Conservation (phyloP, 2,797 vertebrate species). For the Dendrocincla tyrannina region DNA sequence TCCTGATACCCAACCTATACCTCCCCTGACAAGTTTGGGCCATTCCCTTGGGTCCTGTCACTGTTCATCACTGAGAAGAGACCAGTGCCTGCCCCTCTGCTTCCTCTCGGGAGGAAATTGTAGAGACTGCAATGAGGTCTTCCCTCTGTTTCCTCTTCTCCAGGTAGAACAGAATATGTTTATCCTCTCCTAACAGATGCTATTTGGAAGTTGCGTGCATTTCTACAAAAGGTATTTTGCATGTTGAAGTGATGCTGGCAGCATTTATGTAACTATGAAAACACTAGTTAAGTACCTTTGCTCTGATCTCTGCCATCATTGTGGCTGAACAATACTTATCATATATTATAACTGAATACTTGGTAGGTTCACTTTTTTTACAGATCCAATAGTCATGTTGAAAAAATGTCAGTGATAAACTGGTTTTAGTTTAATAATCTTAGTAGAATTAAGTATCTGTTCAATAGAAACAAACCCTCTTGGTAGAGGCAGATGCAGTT, state of each 20-base stretch:
- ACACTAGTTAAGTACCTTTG: not conserved
- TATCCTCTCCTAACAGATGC: not conserved
- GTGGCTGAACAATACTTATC: not conserved
- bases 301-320: not conserved
- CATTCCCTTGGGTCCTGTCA: not conserved
- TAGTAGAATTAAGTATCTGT: not conserved
- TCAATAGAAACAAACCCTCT: not conserved
- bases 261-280: not conserved
- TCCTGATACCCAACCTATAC: not conserved
- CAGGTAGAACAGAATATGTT: not conserved
- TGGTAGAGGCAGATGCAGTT: slow-evolving; percentile 13
- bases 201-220: not conserved
- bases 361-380: not conserved
- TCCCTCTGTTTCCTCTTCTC: not conserved
- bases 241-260: not conserved
- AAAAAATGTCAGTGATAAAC: not conserved
- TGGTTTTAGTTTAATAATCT: not conserved
- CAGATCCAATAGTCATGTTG: not conserved
- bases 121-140: not conserved
- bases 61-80: not conserved
- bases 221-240: not conserved
- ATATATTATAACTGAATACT: not conserved
- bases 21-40: not conserved
- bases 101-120: not conserved
- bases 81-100: not conserved